Evolutionary conservation across 2,113 vertebrate species (phyloP).

Genomic region (Nettapus auritus): DNA sequence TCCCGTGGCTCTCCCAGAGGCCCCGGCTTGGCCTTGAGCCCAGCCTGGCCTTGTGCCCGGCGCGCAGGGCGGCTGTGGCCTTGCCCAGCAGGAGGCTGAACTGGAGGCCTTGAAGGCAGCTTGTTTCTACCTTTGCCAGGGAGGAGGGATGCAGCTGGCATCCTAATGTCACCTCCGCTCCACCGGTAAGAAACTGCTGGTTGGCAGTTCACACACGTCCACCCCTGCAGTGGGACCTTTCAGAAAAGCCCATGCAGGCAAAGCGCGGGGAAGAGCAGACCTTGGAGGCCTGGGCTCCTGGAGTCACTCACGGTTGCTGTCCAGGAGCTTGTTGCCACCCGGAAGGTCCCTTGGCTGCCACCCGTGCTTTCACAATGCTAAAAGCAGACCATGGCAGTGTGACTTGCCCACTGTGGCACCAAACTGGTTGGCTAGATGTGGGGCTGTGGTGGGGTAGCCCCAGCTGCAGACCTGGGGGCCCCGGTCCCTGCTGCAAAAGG

Average conservation of each 20-base stretch:
- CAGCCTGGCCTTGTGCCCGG: no score
- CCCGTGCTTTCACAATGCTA: background rate
- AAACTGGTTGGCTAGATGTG: background rate
- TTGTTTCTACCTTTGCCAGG: background rate
- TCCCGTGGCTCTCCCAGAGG: background rate
- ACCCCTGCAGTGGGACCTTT: accelerated
- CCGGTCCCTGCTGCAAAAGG: background rate
- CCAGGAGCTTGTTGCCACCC: background rate
- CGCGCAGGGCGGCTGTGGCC: background rate
- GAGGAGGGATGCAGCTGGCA: background rate
- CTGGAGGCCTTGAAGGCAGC: background rate
- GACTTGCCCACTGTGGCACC: background rate
- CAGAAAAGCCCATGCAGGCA: background rate
- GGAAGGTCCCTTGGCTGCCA: background rate
- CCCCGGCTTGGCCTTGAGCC: background rate
- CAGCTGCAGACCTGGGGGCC: background rate
- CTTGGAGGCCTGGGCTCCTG: background rate
- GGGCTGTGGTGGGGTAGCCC: background rate
- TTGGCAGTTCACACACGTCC: background rate
- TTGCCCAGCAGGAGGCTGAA: background rate
- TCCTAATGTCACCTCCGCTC: background rate
- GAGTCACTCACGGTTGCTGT: background rate
- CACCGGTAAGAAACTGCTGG: background rate
- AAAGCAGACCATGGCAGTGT: background rate
- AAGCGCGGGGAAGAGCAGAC: background rate